Conservation (phyloP, 2,113 vertebrate species). For the Cyprinodon variegatus region DNA sequence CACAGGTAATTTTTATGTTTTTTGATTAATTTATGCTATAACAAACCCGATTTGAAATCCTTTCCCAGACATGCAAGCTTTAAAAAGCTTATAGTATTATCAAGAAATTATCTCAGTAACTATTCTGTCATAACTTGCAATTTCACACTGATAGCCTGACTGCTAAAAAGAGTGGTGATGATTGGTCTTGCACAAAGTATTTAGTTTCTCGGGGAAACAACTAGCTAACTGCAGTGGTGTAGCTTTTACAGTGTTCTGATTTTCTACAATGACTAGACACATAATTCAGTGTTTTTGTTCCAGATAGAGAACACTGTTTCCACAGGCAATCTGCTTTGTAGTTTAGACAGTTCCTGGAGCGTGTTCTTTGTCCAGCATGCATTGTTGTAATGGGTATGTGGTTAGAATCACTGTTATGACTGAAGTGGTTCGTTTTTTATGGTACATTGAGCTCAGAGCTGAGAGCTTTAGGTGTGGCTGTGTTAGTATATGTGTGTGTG, state of each 20-base stretch:
- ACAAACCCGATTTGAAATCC: background rate
- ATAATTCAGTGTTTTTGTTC: conserved; percentile 59
- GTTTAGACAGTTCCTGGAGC: conserved; percentile 31
- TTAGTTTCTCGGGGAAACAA: conserved; percentile 53
- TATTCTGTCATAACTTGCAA: conserved; percentile 40
- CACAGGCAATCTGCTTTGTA: conserved; percentile 54
- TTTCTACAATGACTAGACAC: conserved; percentile 45
- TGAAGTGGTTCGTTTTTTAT: conserved; percentile 62
- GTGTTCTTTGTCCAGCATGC: conserved; percentile 57
- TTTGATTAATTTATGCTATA: background rate
- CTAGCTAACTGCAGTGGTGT: conserved; percentile 44
- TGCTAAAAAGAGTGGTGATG: conserved; percentile 40
- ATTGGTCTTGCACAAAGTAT: conserved; percentile 40
- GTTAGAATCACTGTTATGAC: conserved; percentile 68
- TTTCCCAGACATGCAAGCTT: background rate
- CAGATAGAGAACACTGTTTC: conserved; percentile 51
- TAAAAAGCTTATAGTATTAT: conserved; percentile 2
- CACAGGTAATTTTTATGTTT: conserved; percentile 80
- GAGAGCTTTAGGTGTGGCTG: conserved; percentile 51
- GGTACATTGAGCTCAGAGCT: conserved; percentile 62
- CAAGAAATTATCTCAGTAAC: conserved; percentile 35
- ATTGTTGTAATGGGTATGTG: conserved; percentile 55
- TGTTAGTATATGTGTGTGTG: conserved; percentile 22
- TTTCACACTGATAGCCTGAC: conserved; percentile 36
- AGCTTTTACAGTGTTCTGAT: conserved; percentile 35